A percentile compares a stretch with the other conserved stretches of the same genome.
These are phyloP conservation scores for Callionymus lyra DNA, from an alignment of 2,113 vertebrate genomes.

Conservation along the genomic window DNA sequence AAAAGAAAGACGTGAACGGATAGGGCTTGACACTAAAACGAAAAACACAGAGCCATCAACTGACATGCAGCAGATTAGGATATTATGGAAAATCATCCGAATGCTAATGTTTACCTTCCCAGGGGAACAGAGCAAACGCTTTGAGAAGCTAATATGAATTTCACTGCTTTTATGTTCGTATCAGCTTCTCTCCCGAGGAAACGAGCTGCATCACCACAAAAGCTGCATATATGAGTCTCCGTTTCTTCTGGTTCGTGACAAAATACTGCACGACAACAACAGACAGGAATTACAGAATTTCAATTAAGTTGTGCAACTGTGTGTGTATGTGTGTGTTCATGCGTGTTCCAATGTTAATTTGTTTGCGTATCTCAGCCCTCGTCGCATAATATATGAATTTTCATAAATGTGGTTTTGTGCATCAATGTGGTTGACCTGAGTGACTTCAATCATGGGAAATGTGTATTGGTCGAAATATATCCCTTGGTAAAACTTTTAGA, in stretches of 20 bases:
- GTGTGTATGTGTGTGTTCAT: constrained; percentile 1
- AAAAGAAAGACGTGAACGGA: background rate
- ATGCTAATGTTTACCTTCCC: constrained; percentile 38
- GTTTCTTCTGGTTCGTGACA: constrained; percentile 17
- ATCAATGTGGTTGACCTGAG: too few species aligned
- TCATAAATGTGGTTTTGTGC: too few species aligned
- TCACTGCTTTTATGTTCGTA: constrained; percentile 43
- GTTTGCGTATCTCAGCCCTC: background rate
- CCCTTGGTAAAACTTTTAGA: too few species aligned
- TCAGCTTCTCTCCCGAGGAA: constrained; percentile 31
- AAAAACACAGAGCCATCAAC: constrained; percentile 1
- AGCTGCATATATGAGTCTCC: constrained; percentile 2
- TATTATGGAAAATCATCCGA: constrained; percentile 32
- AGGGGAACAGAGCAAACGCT: constrained; percentile 24
- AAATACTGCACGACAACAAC: constrained; percentile 17
- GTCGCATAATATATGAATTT: too few species aligned
- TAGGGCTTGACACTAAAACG: background rate
- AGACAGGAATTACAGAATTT: constrained; percentile 20
- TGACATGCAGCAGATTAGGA: constrained; percentile 24
- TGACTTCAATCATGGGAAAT: too few species aligned
- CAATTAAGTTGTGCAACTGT: constrained; percentile 15
- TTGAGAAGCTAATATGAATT: constrained; percentile 39
- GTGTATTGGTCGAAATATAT: too few species aligned
- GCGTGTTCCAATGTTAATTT: constrained; percentile 3
- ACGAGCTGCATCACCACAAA: constrained; percentile 5